These are phyloP conservation scores for Caiman crocodilus DNA, from an alignment of 2,797 vertebrate species.

Conservation along the genomic window DNA sequence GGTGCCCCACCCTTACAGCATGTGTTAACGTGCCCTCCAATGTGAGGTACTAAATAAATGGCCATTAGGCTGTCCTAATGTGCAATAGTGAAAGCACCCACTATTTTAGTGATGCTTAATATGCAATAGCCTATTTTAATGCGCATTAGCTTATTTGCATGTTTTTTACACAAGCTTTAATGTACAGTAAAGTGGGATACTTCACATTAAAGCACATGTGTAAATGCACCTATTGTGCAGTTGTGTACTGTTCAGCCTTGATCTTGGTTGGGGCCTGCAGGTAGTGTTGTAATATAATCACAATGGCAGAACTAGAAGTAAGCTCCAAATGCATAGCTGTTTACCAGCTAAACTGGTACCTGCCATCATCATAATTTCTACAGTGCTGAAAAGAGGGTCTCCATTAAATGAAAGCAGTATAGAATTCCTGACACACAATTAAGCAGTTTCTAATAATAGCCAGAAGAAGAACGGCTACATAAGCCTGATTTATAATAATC, in stretches of 20 bases:
- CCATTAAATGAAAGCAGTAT: constrained; percentile 46
- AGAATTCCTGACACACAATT: constrained; percentile 68
- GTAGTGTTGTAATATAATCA: background rate
- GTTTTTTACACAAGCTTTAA: no score
- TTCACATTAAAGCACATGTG: no score
- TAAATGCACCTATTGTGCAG: background rate
- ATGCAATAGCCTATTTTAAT: no score
- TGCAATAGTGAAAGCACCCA: no score
- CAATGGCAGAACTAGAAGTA: background rate
- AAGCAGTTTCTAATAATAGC: constrained; percentile 61
- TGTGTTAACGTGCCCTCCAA: no score
- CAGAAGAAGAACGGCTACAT: constrained; percentile 35
- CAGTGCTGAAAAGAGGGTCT: constrained; percentile 10
- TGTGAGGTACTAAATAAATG: no score
- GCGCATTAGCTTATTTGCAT: no score
- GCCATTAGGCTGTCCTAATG: no score
- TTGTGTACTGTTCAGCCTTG: background rate
- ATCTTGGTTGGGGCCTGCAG: background rate
- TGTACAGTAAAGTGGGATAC: no score
- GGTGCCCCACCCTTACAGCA: no score
- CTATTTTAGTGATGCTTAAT: no score
- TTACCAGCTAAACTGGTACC: constrained; percentile 53
- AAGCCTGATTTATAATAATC: constrained; percentile 15
- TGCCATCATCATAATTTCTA: constrained; percentile 29
- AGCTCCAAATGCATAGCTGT: background rate